phyloP scores from a whole-genome alignment of 1,140 invertebrate genomes.

The Pogonognathellus flavescens region DNA sequence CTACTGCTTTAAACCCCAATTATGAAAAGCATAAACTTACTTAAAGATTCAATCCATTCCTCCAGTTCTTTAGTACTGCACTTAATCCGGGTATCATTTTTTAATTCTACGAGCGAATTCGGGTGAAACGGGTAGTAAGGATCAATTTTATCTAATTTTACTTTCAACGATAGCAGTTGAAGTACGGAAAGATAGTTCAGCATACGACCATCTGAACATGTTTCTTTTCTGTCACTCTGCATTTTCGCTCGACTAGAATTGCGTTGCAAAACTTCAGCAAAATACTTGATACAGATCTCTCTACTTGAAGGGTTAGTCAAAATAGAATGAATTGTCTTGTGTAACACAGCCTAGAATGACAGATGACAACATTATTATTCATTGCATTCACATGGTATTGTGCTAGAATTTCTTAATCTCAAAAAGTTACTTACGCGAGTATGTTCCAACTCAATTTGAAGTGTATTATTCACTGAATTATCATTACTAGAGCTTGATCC shows the following conservation, averaged over 20 bases:
- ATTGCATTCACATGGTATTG: background rate
- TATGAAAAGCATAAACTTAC: constrained; percentile 74
- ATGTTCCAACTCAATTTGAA: constrained; percentile 81
- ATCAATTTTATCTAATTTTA: constrained; percentile 88
- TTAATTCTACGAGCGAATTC: constrained; percentile 81
- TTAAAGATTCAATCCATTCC: constrained; percentile 79
- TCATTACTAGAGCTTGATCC: constrained; percentile 71
- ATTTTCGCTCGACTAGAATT: constrained; percentile 93
- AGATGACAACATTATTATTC: constrained; percentile 19
- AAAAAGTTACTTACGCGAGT: constrained; percentile 72
- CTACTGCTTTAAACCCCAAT: no score
- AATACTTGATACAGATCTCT: constrained; percentile 82
- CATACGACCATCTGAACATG: constrained; percentile 95
- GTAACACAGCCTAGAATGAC: constrained; percentile 75
- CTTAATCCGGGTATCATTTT: constrained; percentile 88
- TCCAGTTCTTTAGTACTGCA: constrained; percentile 83
- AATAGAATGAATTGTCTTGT: constrained; percentile 86
- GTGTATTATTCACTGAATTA: constrained; percentile 75
- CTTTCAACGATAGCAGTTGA: constrained; percentile 86
- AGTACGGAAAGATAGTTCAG: constrained; percentile 91
- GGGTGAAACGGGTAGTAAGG: constrained; percentile 89
- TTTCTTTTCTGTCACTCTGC: constrained; percentile 85
- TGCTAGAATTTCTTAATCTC: background rate
- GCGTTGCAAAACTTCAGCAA: constrained; percentile 80
- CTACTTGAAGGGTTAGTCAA: constrained; percentile 84